Conservation (phyloP, 1,140 invertebrate species). For the Lasioglossum baleicum region DNA sequence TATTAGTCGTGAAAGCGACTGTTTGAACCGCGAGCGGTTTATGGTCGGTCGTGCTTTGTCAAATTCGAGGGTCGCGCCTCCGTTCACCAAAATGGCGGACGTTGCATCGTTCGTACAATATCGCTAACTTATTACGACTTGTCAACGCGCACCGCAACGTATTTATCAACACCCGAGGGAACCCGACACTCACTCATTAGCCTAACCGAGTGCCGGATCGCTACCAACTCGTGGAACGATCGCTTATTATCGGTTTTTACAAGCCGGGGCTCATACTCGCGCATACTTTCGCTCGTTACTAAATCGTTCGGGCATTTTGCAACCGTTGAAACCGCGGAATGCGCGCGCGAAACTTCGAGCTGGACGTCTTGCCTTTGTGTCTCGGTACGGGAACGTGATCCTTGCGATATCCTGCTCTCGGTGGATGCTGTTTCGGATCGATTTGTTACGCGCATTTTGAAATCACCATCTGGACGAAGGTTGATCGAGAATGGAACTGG, state of each 20-base stretch:
- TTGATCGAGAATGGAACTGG: too few species aligned
- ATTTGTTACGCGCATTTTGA: too few species aligned
- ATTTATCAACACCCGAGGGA: constrained; percentile 25
- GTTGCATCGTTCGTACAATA: neutral
- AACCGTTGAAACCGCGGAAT: constrained; percentile 13
- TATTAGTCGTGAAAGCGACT: constrained; percentile 40
- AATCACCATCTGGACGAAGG: too few species aligned
- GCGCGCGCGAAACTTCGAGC: constrained; percentile 7
- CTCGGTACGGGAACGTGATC: neutral
- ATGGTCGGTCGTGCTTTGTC: neutral
- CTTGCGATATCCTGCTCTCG: too few species aligned
- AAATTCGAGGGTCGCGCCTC: constrained; percentile 26
- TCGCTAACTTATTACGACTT: constrained; percentile 25
- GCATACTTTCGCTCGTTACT: constrained; percentile 50
- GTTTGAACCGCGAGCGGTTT: constrained; percentile 4
- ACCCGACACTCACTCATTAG: constrained; percentile 18
- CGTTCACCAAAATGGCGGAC: neutral
- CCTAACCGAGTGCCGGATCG: neutral
- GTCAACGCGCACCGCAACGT: neutral
- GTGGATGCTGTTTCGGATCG: too few species aligned
- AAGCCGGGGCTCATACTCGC: neutral
- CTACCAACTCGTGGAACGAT: constrained; percentile 8
- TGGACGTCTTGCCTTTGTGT: neutral
- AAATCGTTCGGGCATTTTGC: constrained; percentile 43
- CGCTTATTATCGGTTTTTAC: constrained; percentile 38